Evolutionary conservation across 1,140 invertebrate genomes (phyloP).

Genomic region (Dendroctonus ponderosae): DNA sequence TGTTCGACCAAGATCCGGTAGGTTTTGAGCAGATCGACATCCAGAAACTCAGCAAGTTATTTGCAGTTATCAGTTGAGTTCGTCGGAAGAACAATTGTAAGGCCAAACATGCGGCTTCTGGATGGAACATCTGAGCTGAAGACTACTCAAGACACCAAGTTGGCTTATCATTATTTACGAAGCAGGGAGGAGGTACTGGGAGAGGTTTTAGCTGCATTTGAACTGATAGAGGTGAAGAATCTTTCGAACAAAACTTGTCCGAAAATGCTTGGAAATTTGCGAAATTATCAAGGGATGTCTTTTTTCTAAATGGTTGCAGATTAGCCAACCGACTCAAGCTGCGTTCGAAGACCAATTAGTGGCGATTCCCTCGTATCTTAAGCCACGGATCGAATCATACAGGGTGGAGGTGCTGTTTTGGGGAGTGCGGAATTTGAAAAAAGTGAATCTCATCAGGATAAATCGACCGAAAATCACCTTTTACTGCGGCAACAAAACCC

Average conservation of each 20-base stretch:
- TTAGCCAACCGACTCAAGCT: slow-evolving; percentile 4
- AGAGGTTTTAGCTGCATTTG: slow-evolving; percentile 58
- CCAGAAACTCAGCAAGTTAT: background rate
- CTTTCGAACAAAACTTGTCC: no score
- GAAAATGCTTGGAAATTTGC: background rate
- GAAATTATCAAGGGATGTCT: background rate
- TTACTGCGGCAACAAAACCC: slow-evolving; percentile 54
- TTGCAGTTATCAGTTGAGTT: slow-evolving; percentile 55
- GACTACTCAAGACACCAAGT: slow-evolving; percentile 54
- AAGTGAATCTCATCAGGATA: slow-evolving; percentile 51
- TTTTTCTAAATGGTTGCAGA: slow-evolving; percentile 12
- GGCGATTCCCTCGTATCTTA: slow-evolving; percentile 54
- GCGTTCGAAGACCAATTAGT: slow-evolving; percentile 36
- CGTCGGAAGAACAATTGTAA: slow-evolving; percentile 55
- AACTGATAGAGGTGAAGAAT: slow-evolving; percentile 55
- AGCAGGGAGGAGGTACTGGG: slow-evolving; percentile 52
- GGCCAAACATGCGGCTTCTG: slow-evolving; percentile 49
- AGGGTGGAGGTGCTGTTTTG: slow-evolving; percentile 63
- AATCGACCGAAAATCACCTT: slow-evolving; percentile 57
- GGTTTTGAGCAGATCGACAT: background rate
- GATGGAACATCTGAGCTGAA: slow-evolving; percentile 49
- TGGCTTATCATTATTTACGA: slow-evolving; percentile 57
- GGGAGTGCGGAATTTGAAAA: slow-evolving; percentile 60
- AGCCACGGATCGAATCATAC: slow-evolving; percentile 46
- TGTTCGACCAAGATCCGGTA: slow-evolving; percentile 48